A percentile compares a stretch with the other conserved stretches of the same genome.
Conservation (phyloP, 1,140 invertebrate species). For the Aporrectodea caliginosa region DNA sequence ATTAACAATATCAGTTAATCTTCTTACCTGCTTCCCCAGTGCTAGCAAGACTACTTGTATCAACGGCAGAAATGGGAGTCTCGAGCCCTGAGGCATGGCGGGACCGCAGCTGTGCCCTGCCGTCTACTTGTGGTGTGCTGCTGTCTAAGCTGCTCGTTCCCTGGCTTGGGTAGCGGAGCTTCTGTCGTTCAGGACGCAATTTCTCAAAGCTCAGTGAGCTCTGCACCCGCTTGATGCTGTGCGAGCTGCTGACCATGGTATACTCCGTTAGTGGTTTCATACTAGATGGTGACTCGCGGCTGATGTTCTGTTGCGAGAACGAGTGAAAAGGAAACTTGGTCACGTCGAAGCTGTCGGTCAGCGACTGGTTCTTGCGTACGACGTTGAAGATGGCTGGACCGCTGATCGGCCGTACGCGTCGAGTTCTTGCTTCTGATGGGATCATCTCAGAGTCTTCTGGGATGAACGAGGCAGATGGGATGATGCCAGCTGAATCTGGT, state of each 20-base stretch:
- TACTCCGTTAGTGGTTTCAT: neutral
- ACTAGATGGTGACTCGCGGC: neutral
- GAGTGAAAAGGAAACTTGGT: neutral
- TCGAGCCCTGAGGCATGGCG: constrained; percentile 24
- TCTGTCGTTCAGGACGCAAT: neutral
- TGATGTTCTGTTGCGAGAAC: constrained; percentile 1
- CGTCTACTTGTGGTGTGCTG: neutral
- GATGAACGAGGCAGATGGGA: neutral
- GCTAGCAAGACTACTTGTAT: constrained; percentile 27
- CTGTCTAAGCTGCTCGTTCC: neutral
- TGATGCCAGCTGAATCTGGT: neutral
- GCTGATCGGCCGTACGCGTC: constrained; percentile 20
- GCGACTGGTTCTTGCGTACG: neutral
- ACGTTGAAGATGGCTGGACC: constrained; percentile 5
- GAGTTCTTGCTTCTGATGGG: neutral
- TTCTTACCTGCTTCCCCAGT: constrained; percentile 10
- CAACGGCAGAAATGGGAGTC: constrained; percentile 25
- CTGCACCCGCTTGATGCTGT: constrained; percentile 28
- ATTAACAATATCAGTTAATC: neutral
- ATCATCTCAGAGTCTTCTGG: neutral
- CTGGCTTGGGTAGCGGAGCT: neutral
- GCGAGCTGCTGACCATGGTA: neutral
- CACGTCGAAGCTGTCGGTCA: neutral
- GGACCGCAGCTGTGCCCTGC: neutral
- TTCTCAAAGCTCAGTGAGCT: constrained; percentile 33